A percentile compares a stretch with the other conserved stretches of the same genome.
phyloP scores from a whole-genome alignment of 92 coral and sea anemone genomes.

The Virgularia gustaviana region DNA sequence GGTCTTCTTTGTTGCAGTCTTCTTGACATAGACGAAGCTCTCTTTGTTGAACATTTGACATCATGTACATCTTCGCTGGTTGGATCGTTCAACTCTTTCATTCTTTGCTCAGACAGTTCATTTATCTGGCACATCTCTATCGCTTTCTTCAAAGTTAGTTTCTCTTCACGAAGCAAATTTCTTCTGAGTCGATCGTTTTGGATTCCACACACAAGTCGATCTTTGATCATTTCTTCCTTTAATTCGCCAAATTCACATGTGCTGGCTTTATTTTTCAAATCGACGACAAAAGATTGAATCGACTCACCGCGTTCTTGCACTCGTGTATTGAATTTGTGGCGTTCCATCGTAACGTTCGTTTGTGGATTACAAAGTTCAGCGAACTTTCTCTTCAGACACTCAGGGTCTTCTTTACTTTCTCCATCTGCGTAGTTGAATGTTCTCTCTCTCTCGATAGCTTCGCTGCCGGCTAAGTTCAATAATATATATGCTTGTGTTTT shows the following conservation, averaged over 20 bases:
- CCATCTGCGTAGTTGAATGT: neutral
- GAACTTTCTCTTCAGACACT: constrained; percentile 22
- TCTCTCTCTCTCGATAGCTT: constrained; percentile 28
- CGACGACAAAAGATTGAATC: constrained; percentile 23
- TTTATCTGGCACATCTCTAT: constrained; percentile 20
- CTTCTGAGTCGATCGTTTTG: constrained; percentile 18
- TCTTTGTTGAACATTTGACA: no score
- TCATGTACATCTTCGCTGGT: no score
- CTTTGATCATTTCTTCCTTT: constrained; percentile 36
- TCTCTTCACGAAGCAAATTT: constrained; percentile 29
- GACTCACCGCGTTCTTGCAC: constrained; percentile 28
- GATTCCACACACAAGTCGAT: constrained; percentile 17
- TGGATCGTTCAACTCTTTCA: constrained; percentile 7
- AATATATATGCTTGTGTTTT: constrained; percentile 39
- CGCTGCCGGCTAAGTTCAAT: constrained; percentile 23
- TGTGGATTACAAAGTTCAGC: constrained; percentile 29
- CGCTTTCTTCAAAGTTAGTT: constrained; percentile 10
- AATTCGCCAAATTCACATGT: constrained; percentile 30
- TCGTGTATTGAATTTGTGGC: constrained; percentile 24
- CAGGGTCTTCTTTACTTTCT: constrained; percentile 15
- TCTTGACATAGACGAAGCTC: no score
- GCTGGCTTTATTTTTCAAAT: constrained; percentile 31
- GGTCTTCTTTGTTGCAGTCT: no score
- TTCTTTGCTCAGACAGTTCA: constrained; percentile 33
- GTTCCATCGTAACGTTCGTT: constrained; percentile 37